Percentiles rank a stretch among this genome's conserved stretches.
Evolutionary conservation across 2,113 vertebrate species (phyloP).

Genomic region (Spilogale gracilis): DNA sequence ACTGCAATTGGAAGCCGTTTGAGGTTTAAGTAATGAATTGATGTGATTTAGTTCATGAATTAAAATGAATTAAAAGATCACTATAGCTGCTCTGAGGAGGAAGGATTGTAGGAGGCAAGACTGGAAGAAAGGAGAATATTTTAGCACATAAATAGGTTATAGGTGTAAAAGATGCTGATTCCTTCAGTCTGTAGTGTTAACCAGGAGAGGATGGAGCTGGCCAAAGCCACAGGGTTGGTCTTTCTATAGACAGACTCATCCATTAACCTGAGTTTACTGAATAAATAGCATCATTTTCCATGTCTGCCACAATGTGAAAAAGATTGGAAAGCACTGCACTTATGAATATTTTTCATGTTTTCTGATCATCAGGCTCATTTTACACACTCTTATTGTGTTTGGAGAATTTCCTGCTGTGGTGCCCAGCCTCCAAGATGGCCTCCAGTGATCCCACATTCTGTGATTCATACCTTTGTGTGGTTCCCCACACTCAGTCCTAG

Average conservation of each 20-base stretch:
- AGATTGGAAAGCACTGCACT: background rate
- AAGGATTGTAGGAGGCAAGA: slow-evolving; percentile 5
- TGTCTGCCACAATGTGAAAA: background rate
- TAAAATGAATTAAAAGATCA: slow-evolving; percentile 48
- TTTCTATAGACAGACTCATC: background rate
- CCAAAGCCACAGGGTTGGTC: background rate
- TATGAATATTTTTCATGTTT: slow-evolving; percentile 9
- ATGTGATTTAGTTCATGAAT: slow-evolving; percentile 28
- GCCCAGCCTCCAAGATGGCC: background rate
- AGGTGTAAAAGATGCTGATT: background rate
- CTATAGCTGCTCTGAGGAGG: background rate
- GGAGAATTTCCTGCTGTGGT: background rate
- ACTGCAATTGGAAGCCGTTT: background rate
- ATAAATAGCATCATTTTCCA: background rate
- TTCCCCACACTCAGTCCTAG: background rate
- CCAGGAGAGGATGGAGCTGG: background rate
- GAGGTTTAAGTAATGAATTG: background rate
- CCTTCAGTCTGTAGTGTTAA: background rate
- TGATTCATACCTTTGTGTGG: background rate
- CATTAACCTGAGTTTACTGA: slow-evolving; percentile 2
- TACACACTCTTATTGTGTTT: background rate
- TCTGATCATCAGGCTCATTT: background rate
- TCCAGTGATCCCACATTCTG: background rate
- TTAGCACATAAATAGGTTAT: background rate
- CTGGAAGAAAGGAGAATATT: background rate